Percentiles rank a stretch among this genome's conserved stretches.
Conservation (phyloP, 2,113 vertebrate species). For the Cricetomys ansorgei region DNA sequence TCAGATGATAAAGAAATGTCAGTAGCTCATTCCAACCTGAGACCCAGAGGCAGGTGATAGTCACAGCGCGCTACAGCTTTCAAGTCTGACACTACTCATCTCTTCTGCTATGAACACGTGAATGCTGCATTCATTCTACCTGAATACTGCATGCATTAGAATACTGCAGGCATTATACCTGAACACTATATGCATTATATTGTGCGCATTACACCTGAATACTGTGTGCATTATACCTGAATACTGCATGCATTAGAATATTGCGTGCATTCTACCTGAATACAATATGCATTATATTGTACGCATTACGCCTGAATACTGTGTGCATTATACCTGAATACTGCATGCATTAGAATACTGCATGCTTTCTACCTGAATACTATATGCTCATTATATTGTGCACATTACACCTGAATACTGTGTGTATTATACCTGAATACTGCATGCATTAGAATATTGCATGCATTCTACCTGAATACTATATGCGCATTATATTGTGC, state of each 20-base stretch:
- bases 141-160: background rate
- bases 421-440: background rate
- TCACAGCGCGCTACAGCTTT: background rate
- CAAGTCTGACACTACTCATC: background rate
- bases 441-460: too few relatives aligned
- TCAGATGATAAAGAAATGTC: background rate
- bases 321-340: too few relatives aligned
- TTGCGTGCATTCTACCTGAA: too few relatives aligned
- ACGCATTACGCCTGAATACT: too few relatives aligned
- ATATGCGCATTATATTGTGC: too few relatives aligned
- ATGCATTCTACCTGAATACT: background rate
- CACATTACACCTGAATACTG: background rate
- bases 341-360: background rate
- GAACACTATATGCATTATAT: background rate
- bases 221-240: too few relatives aligned
- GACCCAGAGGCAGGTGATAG: background rate
- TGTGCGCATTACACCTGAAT: too few relatives aligned
- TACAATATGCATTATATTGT: background rate
- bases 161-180: too few relatives aligned
- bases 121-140: too few relatives aligned
- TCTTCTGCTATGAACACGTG: background rate
- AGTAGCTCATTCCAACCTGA: slow-evolving; percentile 3
- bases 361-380: too few relatives aligned
- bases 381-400: background rate
- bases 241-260: background rate